phyloP scores from a whole-genome alignment of 2,113 vertebrate genomes.

The Rhagologus leucostigma region DNA sequence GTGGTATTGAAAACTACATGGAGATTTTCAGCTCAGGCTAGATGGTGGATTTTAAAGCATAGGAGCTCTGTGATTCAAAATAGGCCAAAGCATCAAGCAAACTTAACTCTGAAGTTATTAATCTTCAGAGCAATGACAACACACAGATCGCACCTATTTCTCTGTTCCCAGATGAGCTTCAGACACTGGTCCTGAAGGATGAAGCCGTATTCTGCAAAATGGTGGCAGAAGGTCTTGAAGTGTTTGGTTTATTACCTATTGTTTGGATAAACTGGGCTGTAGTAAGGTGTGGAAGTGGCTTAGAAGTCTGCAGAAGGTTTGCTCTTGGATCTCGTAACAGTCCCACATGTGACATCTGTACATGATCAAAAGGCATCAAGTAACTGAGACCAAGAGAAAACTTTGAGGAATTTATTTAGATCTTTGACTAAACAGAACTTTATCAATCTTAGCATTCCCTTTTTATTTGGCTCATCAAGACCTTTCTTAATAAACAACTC shows the following conservation, averaged over 20 bases:
- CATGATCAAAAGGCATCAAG: conserved; percentile 65
- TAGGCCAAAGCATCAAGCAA: background rate
- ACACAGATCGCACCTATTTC: background rate
- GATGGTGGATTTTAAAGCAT: background rate
- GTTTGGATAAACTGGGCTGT: conserved; percentile 54
- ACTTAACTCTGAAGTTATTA: background rate
- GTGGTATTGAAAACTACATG: background rate
- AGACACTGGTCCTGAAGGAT: background rate
- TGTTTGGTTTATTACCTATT: conserved; percentile 47
- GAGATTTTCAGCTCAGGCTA: background rate
- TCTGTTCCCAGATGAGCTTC: background rate
- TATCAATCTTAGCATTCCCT: conserved; percentile 53
- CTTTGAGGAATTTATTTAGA: conserved; percentile 61
- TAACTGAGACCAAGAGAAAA: conserved; percentile 31
- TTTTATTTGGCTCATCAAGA: conserved; percentile 56
- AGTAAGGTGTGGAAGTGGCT: background rate
- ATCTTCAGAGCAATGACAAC: background rate
- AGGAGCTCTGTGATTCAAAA: background rate
- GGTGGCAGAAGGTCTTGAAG: conserved; percentile 1
- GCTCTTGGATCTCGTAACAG: conserved; percentile 28
- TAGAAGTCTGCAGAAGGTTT: conserved; percentile 24
- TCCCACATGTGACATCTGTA: conserved; percentile 65
- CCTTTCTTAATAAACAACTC: conserved; percentile 4
- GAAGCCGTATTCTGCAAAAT: background rate
- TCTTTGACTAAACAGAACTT: conserved; percentile 43